phyloP scores from a whole-genome alignment of 64 coral and sea anemone species.

The Actinia equina region DNA sequence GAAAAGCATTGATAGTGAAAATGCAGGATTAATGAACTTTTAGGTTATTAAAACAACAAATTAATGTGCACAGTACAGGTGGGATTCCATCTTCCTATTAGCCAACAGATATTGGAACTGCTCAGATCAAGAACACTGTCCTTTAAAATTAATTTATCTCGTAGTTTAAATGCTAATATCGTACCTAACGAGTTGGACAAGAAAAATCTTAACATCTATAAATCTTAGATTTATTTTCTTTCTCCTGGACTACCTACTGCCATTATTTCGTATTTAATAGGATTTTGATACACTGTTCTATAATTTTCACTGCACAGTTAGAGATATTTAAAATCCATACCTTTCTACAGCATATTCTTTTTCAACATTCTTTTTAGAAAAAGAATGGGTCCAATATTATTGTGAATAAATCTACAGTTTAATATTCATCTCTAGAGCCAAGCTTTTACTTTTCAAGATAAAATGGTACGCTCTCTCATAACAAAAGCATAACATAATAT shows the following conservation, averaged over 20 bases:
- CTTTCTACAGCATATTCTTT: neutral
- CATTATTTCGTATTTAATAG: neutral
- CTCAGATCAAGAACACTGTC: neutral
- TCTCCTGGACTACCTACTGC: no score
- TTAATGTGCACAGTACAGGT: no score
- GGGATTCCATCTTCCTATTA: no score
- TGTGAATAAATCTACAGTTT: neutral
- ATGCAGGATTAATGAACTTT: no score
- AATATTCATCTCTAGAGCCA: neutral
- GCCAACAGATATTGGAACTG: no score
- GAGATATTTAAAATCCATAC: neutral
- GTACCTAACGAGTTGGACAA: no score
- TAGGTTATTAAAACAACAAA: no score
- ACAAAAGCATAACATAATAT: neutral
- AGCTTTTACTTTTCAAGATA: neutral
- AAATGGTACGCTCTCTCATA: neutral
- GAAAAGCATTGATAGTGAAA: no score
- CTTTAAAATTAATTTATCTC: neutral
- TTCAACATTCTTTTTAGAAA: neutral
- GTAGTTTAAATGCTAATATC: neutral
- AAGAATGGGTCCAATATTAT: neutral
- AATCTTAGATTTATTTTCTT: neutral
- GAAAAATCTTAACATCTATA: neutral
- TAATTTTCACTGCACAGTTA: neutral
- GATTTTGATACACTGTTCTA: neutral